These are phyloP conservation scores for Sparidentex hasta DNA, from an alignment of 2,797 vertebrate genomes.

Conservation along the genomic window DNA sequence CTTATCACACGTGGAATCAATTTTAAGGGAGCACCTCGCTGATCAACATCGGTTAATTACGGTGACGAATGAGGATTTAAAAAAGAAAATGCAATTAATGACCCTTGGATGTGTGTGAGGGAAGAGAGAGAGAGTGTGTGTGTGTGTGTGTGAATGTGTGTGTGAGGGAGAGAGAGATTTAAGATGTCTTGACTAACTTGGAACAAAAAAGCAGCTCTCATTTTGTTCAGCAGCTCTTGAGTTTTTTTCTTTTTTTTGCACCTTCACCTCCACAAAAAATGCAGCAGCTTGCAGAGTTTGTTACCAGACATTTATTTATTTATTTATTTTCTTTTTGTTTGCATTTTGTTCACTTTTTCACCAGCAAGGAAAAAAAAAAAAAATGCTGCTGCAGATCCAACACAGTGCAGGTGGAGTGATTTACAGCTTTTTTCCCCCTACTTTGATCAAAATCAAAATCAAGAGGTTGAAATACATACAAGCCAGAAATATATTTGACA, in stretches of 20 bases:
- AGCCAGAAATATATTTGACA: constrained; percentile 23
- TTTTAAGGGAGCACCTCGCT: constrained; percentile 81
- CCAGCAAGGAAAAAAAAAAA: constrained; percentile 5
- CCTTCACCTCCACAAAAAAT: constrained; percentile 23
- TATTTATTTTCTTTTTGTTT: background rate
- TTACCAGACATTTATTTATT: constrained; percentile 40
- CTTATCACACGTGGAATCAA: constrained; percentile 89
- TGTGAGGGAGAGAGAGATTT: constrained; percentile 11
- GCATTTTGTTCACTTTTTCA: constrained; percentile 55
- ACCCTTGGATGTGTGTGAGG: constrained; percentile 70
- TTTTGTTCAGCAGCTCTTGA: constrained; percentile 40
- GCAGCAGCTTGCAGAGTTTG: constrained; percentile 43
- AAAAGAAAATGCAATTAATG: constrained; percentile 87
- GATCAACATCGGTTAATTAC: constrained; percentile 86
- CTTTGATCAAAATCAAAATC: constrained; percentile 73
- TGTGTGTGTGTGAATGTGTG: constrained; percentile 5
- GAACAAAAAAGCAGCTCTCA: constrained; percentile 26
- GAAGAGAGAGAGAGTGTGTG: background rate
- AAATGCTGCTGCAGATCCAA: constrained; percentile 48
- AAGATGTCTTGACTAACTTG: constrained; percentile 55
- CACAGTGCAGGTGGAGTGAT: constrained; percentile 49
- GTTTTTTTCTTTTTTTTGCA: constrained; percentile 11
- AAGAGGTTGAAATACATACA: constrained; percentile 36
- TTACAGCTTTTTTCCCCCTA: constrained; percentile 67
- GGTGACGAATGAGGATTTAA: constrained; percentile 83